These are phyloP conservation scores for Ameiurus melas DNA, from an alignment of 2,113 vertebrate genomes.

Conservation along the genomic window DNA sequence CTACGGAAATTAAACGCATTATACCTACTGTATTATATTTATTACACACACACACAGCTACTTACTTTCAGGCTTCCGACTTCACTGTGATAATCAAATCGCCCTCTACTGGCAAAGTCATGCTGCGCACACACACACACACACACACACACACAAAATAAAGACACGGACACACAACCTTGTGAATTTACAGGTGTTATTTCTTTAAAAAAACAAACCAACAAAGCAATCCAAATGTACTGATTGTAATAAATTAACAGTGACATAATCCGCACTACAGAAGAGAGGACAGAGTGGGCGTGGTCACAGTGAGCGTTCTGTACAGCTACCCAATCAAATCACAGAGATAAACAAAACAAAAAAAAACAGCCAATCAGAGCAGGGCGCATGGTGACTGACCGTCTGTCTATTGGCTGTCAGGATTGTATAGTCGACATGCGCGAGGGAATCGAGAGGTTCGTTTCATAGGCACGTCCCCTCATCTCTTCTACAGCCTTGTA, in stretches of 20 bases:
- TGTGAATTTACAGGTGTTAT: constrained; percentile 38
- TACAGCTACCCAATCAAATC: constrained; percentile 35
- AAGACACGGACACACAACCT: neutral
- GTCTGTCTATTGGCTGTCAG: neutral
- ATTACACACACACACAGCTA: too few species aligned
- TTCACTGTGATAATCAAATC: too few species aligned
- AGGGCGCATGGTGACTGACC: constrained; percentile 5
- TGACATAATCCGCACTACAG: neutral
- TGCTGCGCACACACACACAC: too few species aligned
- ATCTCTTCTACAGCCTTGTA: neutral
- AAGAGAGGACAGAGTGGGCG: constrained; percentile 19
- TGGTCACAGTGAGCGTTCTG: constrained; percentile 44
- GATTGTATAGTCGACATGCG: neutral
- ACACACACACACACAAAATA: neutral
- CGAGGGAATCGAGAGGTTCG: neutral
- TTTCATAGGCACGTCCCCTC: neutral
- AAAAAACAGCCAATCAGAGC: constrained; percentile 27
- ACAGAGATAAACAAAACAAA: neutral
- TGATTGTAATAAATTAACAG: constrained; percentile 49
- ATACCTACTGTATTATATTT: neutral
- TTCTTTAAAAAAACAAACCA: constrained; percentile 34
- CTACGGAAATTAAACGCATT: neutral
- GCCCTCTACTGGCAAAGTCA: too few species aligned
- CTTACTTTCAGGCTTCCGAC: too few species aligned
- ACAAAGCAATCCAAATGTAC: constrained; percentile 19